phyloP scores from a whole-genome alignment of 2,113 vertebrate species.

The Amazona guildingii region DNA sequence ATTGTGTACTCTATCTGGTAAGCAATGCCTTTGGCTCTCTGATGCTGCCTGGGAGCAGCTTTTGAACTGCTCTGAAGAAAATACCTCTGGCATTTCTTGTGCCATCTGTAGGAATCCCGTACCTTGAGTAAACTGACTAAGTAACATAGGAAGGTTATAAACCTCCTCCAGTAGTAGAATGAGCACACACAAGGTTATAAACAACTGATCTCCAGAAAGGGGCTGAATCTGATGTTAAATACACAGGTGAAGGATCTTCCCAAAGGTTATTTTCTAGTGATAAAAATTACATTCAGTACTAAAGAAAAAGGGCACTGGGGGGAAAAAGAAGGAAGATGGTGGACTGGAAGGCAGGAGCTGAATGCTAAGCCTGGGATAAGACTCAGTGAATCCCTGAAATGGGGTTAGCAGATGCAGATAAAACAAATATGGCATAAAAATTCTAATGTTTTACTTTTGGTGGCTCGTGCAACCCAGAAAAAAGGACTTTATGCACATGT shows the following conservation, averaged over 20 bases:
- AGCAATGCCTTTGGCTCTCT: neutral
- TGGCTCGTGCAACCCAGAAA: neutral
- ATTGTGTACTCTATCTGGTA: neutral
- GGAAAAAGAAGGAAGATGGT: neutral
- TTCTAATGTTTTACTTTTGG: neutral
- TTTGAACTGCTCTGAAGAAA: neutral
- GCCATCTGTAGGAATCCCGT: neutral
- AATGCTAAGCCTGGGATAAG: neutral
- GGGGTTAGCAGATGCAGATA: fast-evolving
- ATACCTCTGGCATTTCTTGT: neutral
- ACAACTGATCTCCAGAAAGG: neutral
- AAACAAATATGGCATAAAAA: neutral
- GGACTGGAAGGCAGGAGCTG: neutral
- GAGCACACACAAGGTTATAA: neutral
- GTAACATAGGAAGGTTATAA: neutral
- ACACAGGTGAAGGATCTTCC: neutral
- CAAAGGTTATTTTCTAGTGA: neutral
- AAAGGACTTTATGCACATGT: neutral
- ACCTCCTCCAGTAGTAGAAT: neutral
- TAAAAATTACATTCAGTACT: neutral
- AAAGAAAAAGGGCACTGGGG: neutral
- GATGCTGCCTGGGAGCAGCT: neutral
- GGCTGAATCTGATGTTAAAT: neutral
- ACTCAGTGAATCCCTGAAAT: neutral
- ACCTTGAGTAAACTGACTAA: neutral